Evolutionary conservation across 1,140 invertebrate species (phyloP).

Genomic region (Leguminivora glycinivorella): DNA sequence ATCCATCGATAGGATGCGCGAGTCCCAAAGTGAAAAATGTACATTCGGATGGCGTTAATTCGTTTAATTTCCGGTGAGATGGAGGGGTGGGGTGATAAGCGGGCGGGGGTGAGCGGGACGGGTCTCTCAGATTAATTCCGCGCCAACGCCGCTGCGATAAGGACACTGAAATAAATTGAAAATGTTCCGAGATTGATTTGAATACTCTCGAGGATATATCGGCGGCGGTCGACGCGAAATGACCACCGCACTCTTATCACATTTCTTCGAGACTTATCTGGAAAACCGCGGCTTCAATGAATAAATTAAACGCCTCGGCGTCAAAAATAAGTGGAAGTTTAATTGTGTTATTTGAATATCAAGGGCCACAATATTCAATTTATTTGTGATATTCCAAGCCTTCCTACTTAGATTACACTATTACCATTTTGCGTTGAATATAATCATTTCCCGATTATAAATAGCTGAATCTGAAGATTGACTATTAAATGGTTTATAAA

Average conservation of each 20-base stretch:
- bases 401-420: constrained; percentile 33
- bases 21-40: constrained; percentile 77
- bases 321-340: constrained; percentile 39
- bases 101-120: constrained; percentile 45
- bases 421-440: constrained; percentile 35
- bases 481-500: constrained; percentile 76
- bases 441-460: constrained; percentile 42
- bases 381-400: constrained; percentile 33
- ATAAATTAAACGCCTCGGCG: constrained; percentile 51
- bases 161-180: constrained; percentile 78
- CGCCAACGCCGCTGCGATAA: constrained; percentile 75
- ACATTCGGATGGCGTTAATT: constrained; percentile 78
- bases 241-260: constrained; percentile 54
- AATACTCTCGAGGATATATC: constrained; percentile 72
- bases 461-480: constrained; percentile 61
- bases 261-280: constrained; percentile 40
- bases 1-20: constrained; percentile 72
- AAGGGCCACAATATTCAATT: constrained; percentile 42
- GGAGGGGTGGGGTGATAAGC: constrained; percentile 36
- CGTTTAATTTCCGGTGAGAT: constrained; percentile 78
- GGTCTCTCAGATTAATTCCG: constrained; percentile 76
- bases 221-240: constrained; percentile 54
- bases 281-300: constrained; percentile 50
- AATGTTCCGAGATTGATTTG: constrained; percentile 78
- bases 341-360: constrained; percentile 37